phyloP scores from a whole-genome alignment of 2,113 vertebrate genomes.

The Seriola aureovittata region DNA sequence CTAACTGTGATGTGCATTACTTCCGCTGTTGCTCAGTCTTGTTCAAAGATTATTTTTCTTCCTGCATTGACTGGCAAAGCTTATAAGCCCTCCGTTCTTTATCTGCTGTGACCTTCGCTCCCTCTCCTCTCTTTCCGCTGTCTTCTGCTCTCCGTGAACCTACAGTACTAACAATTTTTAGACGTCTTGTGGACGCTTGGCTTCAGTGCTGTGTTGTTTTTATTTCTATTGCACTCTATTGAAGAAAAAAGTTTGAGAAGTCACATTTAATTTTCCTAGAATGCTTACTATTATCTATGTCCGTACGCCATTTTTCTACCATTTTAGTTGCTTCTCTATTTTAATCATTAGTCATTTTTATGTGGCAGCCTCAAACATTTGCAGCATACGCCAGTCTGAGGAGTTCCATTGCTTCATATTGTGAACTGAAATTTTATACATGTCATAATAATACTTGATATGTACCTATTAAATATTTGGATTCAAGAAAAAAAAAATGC shows the following conservation, averaged over 20 bases:
- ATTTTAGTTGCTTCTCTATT: slow-evolving; percentile 88
- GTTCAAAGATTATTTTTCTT: slow-evolving; percentile 79
- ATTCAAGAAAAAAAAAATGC: slow-evolving; percentile 85
- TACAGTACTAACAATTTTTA: slow-evolving; percentile 94
- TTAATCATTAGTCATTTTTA: slow-evolving; percentile 91
- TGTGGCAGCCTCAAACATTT: slow-evolving; percentile 87
- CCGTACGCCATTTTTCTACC: slow-evolving; percentile 84
- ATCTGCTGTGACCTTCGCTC: slow-evolving; percentile 89
- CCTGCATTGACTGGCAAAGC: slow-evolving; percentile 86
- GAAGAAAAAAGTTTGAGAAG: slow-evolving; percentile 77
- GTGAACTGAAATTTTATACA: slow-evolving; percentile 99
- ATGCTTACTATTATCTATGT: slow-evolving; percentile 79
- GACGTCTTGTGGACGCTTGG: slow-evolving; percentile 94
- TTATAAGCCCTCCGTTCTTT: slow-evolving; percentile 83
- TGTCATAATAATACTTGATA: slow-evolving; percentile 96
- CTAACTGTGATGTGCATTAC: slow-evolving; percentile 90
- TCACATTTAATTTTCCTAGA: slow-evolving; percentile 87
- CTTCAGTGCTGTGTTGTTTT: slow-evolving; percentile 95
- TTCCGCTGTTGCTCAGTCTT: slow-evolving; percentile 84
- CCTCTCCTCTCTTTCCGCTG: slow-evolving; percentile 63
- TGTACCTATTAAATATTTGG: slow-evolving; percentile 99
- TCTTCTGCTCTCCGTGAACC: slow-evolving; percentile 86
- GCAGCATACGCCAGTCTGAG: slow-evolving; percentile 89
- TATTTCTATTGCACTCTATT: slow-evolving; percentile 90
- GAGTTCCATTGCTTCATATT: slow-evolving; percentile 94